phyloP scores from a whole-genome alignment of 2,797 vertebrate species.

The Lophius americanus region DNA sequence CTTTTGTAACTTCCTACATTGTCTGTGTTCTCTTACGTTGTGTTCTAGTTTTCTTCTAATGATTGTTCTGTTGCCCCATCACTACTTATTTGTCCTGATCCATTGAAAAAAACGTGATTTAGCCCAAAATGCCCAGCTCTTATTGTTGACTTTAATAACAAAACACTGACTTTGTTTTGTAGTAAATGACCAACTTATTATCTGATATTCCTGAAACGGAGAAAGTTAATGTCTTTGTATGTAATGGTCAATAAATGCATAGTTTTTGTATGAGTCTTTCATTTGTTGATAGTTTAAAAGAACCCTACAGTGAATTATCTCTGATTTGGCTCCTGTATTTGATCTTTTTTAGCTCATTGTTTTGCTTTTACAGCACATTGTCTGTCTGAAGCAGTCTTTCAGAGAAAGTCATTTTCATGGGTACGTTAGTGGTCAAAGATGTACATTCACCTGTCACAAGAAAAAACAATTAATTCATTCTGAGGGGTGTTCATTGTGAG shows the following conservation, averaged over 20 bases:
- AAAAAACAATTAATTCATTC: too few relatives aligned
- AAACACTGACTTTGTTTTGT: constrained; percentile 62
- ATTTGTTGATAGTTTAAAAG: background rate
- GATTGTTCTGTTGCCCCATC: too few relatives aligned
- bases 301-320: too few relatives aligned
- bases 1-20: background rate
- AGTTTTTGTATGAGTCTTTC: constrained; percentile 71
- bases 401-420: too few relatives aligned
- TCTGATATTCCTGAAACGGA: constrained; percentile 29
- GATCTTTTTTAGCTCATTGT: too few relatives aligned
- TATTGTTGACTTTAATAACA: constrained; percentile 8
- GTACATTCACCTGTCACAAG: too few relatives aligned
- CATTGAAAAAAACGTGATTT: background rate
- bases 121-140: background rate
- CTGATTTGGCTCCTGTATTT: too few relatives aligned
- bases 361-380: background rate
- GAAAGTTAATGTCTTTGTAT: constrained; percentile 65
- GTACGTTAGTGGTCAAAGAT: too few relatives aligned
- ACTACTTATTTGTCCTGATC: too few relatives aligned
- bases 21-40: background rate
- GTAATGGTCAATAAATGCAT: constrained; percentile 74
- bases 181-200: constrained; percentile 53
- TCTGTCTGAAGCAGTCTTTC: too few relatives aligned
- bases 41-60: background rate
- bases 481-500: too few relatives aligned